Base-by-base conservation (phyloP, 2,888 invertebrate genomes). In the Cheilosia grossa region DNA sequence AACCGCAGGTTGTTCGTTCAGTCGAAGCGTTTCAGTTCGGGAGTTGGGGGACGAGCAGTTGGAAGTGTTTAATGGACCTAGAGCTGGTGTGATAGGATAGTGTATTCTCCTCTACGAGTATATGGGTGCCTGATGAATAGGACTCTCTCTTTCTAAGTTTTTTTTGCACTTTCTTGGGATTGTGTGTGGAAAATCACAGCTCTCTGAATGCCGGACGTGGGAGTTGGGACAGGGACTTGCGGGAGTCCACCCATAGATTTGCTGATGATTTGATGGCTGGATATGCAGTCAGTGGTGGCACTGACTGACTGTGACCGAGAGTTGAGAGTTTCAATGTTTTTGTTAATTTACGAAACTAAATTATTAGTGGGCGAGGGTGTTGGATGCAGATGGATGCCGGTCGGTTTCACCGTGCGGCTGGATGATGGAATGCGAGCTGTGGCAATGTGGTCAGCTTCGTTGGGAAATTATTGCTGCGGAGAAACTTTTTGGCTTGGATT, bases 21-120 rank as follows among this genome's bases (percentile, higher is more conserved):
- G 67, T 59, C 64, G 73, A 79, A 79, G 53, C 30, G 74, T 64
- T 79, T 79, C 58, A 15, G 33, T n/a, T 42, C 6, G 9, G 17
- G 1, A 21, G 21, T 15, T 3, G 49, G 15, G 69, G 13, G 59
- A 21, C 9, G 42, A 13, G 4, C 17, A 17, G 21, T 15, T 74
- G 74, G 74, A 83, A 83, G 83, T 80, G 83, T 83, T 79, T 83
- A 83, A 83, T 83, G 83, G 79, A 83, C 51, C 82, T 44, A 67
- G 58, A 74, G 72, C 61, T 53, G 56, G 61, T 59, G 33, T 24
- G 24, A 47, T 37, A n/a, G 4, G 24, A 47, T 33, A n/a, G 4
- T 66, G 17, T 64, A 59, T 27, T 54, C 27, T 53, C 30, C 69
- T 53, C 51, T 33, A n/a, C n/a, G n/a, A n/a, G n/a, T n/a, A 33